A percentile compares a stretch with the other conserved stretches of the same genome.
phyloP scores from a whole-genome alignment of 2,113 vertebrate species.

The Tychaedon coryphoeus region DNA sequence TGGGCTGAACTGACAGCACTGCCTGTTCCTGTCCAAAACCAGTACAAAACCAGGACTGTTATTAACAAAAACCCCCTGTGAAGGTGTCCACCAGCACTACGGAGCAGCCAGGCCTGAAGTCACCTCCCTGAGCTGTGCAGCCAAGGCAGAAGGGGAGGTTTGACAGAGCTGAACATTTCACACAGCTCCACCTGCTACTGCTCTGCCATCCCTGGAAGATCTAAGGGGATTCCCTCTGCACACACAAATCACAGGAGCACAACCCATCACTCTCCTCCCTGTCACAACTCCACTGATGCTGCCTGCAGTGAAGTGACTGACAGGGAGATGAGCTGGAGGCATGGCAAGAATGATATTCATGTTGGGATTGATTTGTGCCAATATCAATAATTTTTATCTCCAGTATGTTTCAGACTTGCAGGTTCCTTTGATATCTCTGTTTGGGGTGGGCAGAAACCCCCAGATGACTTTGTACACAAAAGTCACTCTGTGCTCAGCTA shows the following conservation, averaged over 20 bases:
- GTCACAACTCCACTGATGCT: neutral
- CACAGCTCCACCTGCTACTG: neutral
- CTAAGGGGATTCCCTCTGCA: neutral
- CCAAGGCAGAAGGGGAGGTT: neutral
- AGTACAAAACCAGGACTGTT: neutral
- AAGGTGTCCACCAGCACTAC: accelerated
- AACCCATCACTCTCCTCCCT: neutral
- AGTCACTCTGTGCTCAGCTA: neutral
- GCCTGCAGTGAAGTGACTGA: neutral
- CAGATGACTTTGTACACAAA: neutral
- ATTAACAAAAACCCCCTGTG: neutral
- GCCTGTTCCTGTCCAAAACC: neutral
- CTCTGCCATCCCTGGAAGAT: neutral
- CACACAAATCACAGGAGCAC: neutral
- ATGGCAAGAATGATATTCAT: neutral
- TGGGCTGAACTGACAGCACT: accelerated
- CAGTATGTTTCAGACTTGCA: neutral
- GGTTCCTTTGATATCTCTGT: neutral
- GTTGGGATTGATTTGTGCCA: neutral
- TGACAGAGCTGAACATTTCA: neutral
- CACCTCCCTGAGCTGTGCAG: neutral
- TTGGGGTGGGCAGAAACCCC: neutral
- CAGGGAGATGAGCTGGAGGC: neutral
- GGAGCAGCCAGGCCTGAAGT: neutral
- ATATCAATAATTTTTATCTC: neutral